Evolutionary conservation across 2,888 invertebrate species (phyloP), one percentile per base, ranked within the genome.

Genomic region (Eupsilia transversa): DNA sequence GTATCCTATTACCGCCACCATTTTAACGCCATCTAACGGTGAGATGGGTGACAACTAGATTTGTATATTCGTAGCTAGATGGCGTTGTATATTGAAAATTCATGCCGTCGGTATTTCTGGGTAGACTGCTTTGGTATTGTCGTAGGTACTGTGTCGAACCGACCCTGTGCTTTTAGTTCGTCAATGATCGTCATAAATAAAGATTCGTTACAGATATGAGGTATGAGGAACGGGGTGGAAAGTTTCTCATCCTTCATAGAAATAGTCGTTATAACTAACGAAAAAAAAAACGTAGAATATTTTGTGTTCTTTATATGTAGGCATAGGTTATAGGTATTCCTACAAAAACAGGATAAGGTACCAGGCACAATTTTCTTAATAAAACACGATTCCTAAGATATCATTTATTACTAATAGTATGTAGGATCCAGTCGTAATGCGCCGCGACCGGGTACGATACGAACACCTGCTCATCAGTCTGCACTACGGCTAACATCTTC

Each of bases 401-500:
- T 82, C 33, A 78, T 83, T 78, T 80, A 84, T 81, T 82, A 30
- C 54, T 59, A 35, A 84, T 64, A 67, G 75, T 67, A 14, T 74
- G 71, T 7, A 63, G 54, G 33, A 91, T 87, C 90, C 90, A 91
- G 4, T 74, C 65, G 7, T 79, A 68, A 70, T 89, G 86, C 0
- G 67, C 27, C 23, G 77, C 64, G 12, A 90, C 67, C 0, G 89
- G 80, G 77, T 84, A 83, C 9, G 86, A 89, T 5, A 86, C 75
- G 41, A 86, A 86, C 68, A 68, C 81, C 78, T 71, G 73, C 59
- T 81, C 84, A 46, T 89, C 90, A 0, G 88, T 82, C 71, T 88
- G 88, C 4, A 87, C 79, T 10, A 91, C 88, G 4, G 85, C 92
- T 33, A 91, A n/a, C 68, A 92, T 59, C 46, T 68, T 74, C 64